phyloP scores from a whole-genome alignment of 2,888 invertebrate genomes.

The Tridacna crocea region DNA sequence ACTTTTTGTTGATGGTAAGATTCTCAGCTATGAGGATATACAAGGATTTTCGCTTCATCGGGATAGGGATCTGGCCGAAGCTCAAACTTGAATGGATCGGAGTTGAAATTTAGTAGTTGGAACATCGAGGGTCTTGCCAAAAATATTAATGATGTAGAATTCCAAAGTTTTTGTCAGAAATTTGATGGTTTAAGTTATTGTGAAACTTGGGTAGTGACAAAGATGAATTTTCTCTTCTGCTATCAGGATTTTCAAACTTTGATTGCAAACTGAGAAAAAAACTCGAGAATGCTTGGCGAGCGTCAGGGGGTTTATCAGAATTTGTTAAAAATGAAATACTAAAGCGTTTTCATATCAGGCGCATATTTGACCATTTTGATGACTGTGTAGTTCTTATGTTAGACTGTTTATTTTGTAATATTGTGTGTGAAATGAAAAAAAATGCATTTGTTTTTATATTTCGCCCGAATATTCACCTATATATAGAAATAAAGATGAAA shows the following conservation, averaged over 20 bases:
- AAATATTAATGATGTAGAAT: not conserved
- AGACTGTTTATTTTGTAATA: not conserved
- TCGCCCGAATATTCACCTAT: not conserved
- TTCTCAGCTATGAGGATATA: not conserved
- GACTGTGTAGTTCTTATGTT: not conserved
- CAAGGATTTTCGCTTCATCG: not conserved
- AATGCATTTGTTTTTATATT: not conserved
- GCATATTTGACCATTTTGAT: not conserved
- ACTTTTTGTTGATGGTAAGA: not conserved
- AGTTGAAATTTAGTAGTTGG: no score
- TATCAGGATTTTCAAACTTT: not conserved
- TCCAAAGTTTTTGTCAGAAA: not conserved
- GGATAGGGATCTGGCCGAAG: not conserved
- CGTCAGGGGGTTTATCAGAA: not conserved
- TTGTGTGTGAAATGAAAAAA: not conserved
- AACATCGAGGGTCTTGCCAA: not conserved
- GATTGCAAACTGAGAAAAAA: no score
- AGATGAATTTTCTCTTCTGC: not conserved
- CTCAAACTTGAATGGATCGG: not conserved
- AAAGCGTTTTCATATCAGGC: not conserved
- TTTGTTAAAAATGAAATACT: not conserved
- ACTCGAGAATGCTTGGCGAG: no score
- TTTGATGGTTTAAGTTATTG: not conserved
- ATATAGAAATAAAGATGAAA: not conserved
- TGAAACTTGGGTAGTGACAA: not conserved